These are phyloP conservation scores for Macroglossus sobrinus DNA, from an alignment of 2,113 vertebrate species.

Conservation along the genomic window DNA sequence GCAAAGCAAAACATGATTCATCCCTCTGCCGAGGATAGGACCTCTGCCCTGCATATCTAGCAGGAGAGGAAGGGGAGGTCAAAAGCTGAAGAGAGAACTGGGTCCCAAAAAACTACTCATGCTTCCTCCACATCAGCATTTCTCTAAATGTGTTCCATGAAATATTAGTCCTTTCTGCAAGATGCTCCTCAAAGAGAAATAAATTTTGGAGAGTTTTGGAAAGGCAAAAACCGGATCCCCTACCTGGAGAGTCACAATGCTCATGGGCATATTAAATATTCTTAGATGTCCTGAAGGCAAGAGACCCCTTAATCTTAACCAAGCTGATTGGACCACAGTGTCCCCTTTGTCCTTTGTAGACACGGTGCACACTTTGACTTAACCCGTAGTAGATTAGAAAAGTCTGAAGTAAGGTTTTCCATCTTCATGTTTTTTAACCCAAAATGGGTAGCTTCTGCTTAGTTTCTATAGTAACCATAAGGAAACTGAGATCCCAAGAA, in stretches of 20 bases:
- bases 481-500: background rate
- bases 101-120: background rate
- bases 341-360: background rate
- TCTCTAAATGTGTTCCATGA: background rate
- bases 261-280: background rate
- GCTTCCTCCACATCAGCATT: background rate
- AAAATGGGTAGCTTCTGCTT: background rate
- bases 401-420: background rate
- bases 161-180: background rate
- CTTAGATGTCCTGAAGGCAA: background rate
- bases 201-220: background rate
- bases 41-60: background rate
- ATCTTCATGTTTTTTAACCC: background rate
- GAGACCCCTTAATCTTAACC: background rate
- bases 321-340: background rate
- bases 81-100: background rate
- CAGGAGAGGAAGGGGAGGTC: background rate
- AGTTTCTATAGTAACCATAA: background rate
- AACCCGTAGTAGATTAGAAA: background rate
- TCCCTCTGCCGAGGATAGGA: background rate
- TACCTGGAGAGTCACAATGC: accelerated
- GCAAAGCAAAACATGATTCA: background rate
- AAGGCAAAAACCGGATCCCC: background rate
- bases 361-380: background rate
- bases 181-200: background rate